Evolutionary conservation across 2,113 vertebrate species (phyloP).

Genomic region (Leuciscus idus): DNA sequence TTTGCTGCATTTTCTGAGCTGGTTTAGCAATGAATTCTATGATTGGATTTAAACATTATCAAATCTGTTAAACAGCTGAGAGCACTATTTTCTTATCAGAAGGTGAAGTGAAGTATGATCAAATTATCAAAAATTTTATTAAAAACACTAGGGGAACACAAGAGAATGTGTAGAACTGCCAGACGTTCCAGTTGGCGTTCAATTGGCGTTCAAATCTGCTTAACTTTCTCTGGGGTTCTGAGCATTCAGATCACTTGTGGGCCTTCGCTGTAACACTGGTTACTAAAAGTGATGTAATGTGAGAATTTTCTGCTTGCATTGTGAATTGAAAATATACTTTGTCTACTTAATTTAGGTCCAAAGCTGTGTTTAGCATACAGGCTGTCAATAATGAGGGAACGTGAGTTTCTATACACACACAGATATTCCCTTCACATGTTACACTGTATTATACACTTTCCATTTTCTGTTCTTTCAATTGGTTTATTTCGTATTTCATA

Average conservation of each 20-base stretch:
- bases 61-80: too few species aligned
- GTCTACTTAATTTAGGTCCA: constrained; percentile 77
- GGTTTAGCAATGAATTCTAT: not conserved
- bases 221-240: not conserved
- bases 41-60: not conserved
- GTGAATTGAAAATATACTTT: not conserved
- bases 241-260: not conserved
- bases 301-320: not conserved
- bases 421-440: not conserved
- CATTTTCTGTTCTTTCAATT: not conserved
- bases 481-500: not conserved
- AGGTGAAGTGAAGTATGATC: not conserved
- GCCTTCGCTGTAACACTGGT: not conserved
- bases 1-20: not conserved
- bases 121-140: not conserved
- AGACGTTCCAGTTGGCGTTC: not conserved
- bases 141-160: not conserved
- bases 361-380: constrained; percentile 86
- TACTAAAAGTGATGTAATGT: not conserved
- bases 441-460: not conserved
- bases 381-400: constrained; percentile 91
- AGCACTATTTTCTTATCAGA: too few species aligned
- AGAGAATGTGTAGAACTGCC: not conserved
- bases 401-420: constrained; percentile 69
- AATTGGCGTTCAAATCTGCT: not conserved